These are phyloP conservation scores for Stichodactyla helianthus DNA, from an alignment of 64 coral and sea anemone genomes.

Conservation along the genomic window DNA sequence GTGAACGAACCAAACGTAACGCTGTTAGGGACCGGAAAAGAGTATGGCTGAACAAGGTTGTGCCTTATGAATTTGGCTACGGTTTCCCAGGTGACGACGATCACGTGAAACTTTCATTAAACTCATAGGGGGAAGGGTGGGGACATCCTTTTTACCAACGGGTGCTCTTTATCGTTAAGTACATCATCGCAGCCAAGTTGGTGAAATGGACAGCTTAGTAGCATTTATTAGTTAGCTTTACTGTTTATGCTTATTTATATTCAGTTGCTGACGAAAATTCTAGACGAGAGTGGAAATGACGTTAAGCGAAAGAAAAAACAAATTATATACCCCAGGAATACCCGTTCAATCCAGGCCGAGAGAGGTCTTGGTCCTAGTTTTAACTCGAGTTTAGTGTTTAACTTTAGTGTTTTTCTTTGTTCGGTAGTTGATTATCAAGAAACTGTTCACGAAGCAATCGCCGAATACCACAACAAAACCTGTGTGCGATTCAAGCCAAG, in stretches of 20 bases:
- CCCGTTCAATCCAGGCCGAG: too few species aligned
- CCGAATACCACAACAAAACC: conserved; percentile 53
- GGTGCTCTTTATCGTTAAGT: too few species aligned
- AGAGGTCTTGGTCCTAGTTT: too few species aligned
- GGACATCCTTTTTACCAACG: background rate
- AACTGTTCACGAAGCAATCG: conserved; percentile 40
- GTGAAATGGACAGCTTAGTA: too few species aligned
- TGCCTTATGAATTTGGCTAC: conserved; percentile 11
- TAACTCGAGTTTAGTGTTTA: background rate
- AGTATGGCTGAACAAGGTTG: conserved; percentile 1
- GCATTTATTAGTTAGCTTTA: too few species aligned
- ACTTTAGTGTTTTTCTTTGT: background rate
- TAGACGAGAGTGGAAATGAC: too few species aligned
- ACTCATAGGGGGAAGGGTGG: background rate
- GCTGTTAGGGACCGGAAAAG: conserved; percentile 13
- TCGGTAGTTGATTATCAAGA: conserved; percentile 26
- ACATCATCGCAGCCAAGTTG: too few species aligned
- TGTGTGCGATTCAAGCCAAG: conserved; percentile 45
- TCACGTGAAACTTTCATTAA: background rate
- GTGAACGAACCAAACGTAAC: conserved; percentile 8
- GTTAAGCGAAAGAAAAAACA: too few species aligned
- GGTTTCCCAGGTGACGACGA: conserved; percentile 13
- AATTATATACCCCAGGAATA: too few species aligned
- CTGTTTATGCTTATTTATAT: too few species aligned
- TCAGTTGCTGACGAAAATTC: too few species aligned